Base-by-base conservation (phyloP, 1,140 invertebrate species). In the Philaenus spumarius region DNA sequence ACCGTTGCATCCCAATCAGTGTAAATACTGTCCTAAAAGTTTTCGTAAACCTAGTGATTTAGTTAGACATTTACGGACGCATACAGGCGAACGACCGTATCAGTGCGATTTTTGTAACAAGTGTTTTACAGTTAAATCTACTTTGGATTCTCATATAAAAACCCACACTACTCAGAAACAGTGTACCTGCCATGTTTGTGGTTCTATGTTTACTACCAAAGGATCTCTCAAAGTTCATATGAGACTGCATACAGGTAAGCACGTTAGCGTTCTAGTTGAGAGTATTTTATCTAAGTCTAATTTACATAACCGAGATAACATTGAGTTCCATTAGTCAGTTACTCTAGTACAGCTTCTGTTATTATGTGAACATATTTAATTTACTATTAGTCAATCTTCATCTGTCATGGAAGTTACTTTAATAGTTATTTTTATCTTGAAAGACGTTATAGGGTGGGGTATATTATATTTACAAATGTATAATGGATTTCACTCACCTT, bases 151-250 rank as follows among this genome's bases (percentile, higher is more conserved):
- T 84, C 66, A 72, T 76, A 58, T 77, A 75, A 66, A 79, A 76
- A 40, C 88, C 87, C 66, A 80, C 66, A 65, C 71, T 47, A 48
- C 68, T 1, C 70, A 70, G 45, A 79, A 79, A 67, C 75, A 74
- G 23, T 82, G 79, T 58, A 67, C 67, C 12, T 86, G 83, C 63
- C 75, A 81, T 45, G 73, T 84, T 5, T 86, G 83, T 62, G 75
- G 73, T 52, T 76, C 73, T 55, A 62, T 74, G 20, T 85, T 84
- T 65, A 74, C 81, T 7, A 81, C 80, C 0, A 82, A 80, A 61
- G 80, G 81, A 3, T 81, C 78, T 56, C 69, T 88, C 0, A 86
- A 85, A 67, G 80, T 87, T 12, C 86, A 89, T 66, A 86, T 87
- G 82, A 66, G 83, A 54, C 68, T 84, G 0, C 83, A 86, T 64